Evolutionary conservation across 2,888 invertebrate species (phyloP).

Genomic region (Epistrophella euchroma): DNA sequence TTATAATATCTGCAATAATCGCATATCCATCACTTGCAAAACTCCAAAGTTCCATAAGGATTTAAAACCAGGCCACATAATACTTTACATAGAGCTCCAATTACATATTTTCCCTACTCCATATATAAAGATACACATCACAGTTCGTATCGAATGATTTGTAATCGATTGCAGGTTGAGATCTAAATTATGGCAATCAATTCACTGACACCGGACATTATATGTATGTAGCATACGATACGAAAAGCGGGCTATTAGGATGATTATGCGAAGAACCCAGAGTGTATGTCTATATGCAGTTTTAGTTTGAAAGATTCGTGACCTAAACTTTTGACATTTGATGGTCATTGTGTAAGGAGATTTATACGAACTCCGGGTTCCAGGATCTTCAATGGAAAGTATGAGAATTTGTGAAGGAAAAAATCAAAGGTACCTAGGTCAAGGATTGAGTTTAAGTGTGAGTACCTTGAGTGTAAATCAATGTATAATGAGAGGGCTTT

Average conservation of each 20-base stretch:
- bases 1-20: constrained; percentile 21
- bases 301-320: constrained; percentile 48
- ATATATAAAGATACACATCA: constrained; percentile 33
- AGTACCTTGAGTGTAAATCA: constrained; percentile 32
- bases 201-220: constrained; percentile 70
- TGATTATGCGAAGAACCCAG: constrained; percentile 50
- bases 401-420: constrained; percentile 8
- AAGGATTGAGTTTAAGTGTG: constrained; percentile 55
- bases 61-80: constrained; percentile 23
- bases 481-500: constrained; percentile 1
- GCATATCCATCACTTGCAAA: constrained; percentile 12
- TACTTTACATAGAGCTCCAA: constrained; percentile 51
- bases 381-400: constrained; percentile 15
- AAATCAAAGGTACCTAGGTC: constrained; percentile 60
- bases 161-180: constrained; percentile 72
- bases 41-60: constrained; percentile 37
- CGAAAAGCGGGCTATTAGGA: constrained; percentile 43
- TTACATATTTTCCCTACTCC: constrained; percentile 23
- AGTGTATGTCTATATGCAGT: background rate
- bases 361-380: constrained; percentile 4
- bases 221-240: background rate
- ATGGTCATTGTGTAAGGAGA: constrained; percentile 24
- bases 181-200: constrained; percentile 72
- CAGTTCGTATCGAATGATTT: constrained; percentile 55
- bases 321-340: constrained; percentile 65